These are phyloP conservation scores for Apteryx mantelli DNA, from an alignment of 2,113 vertebrate species.

Conservation along the genomic window DNA sequence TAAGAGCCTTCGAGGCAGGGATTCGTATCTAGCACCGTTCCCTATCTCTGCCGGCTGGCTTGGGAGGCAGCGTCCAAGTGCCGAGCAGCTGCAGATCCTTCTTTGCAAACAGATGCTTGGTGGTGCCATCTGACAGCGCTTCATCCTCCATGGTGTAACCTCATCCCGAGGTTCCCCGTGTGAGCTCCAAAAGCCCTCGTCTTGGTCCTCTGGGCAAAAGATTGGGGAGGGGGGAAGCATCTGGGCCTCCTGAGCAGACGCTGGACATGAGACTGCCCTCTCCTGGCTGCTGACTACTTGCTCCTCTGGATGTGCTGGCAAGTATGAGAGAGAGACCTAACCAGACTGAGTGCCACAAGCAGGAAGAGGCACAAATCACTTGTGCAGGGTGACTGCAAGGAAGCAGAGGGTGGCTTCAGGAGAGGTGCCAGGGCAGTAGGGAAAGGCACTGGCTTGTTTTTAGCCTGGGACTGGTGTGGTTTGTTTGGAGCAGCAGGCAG, in stretches of 20 bases:
- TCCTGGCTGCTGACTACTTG: neutral
- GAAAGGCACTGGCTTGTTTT: neutral
- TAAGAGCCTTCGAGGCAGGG: neutral
- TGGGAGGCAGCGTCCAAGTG: neutral
- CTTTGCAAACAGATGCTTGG: neutral
- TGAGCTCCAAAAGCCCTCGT: neutral
- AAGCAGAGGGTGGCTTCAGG: neutral
- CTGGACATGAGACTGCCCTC: neutral
- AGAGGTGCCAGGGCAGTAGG: neutral
- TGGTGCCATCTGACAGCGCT: neutral
- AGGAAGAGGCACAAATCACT: neutral
- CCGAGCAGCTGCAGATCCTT: neutral
- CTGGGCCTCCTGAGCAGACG: neutral
- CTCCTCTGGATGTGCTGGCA: neutral
- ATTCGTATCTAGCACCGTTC: neutral
- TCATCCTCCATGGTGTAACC: neutral
- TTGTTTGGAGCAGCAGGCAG: neutral
- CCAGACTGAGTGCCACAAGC: neutral
- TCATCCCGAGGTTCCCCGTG: neutral
- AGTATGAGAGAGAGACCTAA: neutral
- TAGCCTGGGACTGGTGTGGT: neutral
- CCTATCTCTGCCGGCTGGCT: neutral
- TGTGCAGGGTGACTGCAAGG: neutral
- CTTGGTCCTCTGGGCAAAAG: neutral
- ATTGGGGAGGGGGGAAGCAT: too few species aligned